Conservation (phyloP, 2,888 invertebrate genomes). For the Apodemia mormo region DNA sequence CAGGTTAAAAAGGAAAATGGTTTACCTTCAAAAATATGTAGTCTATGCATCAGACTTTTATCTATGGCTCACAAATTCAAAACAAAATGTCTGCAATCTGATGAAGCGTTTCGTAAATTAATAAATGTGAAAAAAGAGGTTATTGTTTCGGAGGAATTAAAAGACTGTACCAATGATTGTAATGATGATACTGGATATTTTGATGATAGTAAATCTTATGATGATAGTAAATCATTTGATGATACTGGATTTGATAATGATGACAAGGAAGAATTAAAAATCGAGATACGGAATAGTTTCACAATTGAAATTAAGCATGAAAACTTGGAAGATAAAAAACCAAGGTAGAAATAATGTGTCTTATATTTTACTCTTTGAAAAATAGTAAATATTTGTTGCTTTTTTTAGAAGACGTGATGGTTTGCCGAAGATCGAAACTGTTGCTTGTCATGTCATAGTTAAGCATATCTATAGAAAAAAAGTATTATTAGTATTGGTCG, state of each 20-base stretch:
- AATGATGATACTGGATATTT: background rate
- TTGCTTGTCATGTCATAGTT: too few relatives aligned
- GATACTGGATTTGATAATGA: background rate
- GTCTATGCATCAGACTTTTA: slow-evolving; percentile 2
- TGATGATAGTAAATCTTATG: slow-evolving; percentile 2
- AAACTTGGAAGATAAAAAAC: background rate
- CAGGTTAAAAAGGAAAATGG: slow-evolving; percentile 16
- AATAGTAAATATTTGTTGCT: too few relatives aligned
- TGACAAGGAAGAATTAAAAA: background rate
- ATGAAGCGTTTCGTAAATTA: slow-evolving; percentile 9
- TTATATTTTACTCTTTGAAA: too few relatives aligned
- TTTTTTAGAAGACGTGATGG: too few relatives aligned
- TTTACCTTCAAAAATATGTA: slow-evolving; percentile 21
- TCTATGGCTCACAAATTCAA: slow-evolving; percentile 20
- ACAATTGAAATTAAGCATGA: slow-evolving; percentile 3
- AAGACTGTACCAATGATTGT: background rate
- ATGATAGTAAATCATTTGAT: background rate
- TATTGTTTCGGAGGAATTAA: background rate
- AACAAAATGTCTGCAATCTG: slow-evolving; percentile 15
- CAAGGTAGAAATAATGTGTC: background rate
- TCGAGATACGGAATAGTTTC: background rate
- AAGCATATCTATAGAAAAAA: too few relatives aligned
- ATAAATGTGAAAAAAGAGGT: background rate
- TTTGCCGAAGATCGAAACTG: too few relatives aligned
- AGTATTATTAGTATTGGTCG: too few relatives aligned